Percentiles rank a stretch among this genome's conserved stretches.
phyloP scores from a whole-genome alignment of 1,140 invertebrate genomes.

The Leptopilina boulardi region DNA sequence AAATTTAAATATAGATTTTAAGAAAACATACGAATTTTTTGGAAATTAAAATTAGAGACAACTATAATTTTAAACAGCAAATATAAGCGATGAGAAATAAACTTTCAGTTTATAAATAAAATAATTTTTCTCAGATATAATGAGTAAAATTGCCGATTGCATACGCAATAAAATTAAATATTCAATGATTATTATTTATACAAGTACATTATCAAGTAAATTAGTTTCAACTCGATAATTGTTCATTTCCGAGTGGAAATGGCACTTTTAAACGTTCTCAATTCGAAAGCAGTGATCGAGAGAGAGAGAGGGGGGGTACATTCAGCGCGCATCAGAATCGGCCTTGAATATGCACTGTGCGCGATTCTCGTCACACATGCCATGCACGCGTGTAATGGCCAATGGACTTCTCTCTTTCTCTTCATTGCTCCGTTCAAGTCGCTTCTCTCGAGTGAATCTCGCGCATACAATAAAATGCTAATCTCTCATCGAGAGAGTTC shows the following conservation, averaged over 20 bases:
- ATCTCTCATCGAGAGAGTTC: slow-evolving; percentile 29
- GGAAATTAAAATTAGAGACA: no score
- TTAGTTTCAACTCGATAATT: slow-evolving; percentile 18
- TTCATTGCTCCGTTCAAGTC: slow-evolving; percentile 14
- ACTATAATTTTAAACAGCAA: no score
- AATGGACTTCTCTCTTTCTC: slow-evolving; percentile 34
- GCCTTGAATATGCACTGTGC: slow-evolving; percentile 31
- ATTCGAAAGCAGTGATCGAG: background rate
- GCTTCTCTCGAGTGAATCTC: slow-evolving; percentile 26
- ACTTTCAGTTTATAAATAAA: no score
- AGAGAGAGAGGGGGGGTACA: no score
- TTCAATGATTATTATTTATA: no score
- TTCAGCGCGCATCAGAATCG: slow-evolving; percentile 28
- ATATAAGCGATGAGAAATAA: no score
- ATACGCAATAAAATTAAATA: no score
- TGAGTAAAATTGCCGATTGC: no score
- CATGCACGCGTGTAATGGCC: slow-evolving; percentile 36
- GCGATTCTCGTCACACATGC: slow-evolving; percentile 34
- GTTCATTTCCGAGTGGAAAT: slow-evolving; percentile 13
- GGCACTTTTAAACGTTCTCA: slow-evolving; percentile 5
- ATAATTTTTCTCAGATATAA: no score
- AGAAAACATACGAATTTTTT: no score
- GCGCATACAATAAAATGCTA: slow-evolving; percentile 37
- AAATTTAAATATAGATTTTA: no score
- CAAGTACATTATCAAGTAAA: background rate